Base-by-base conservation (phyloP, 2,797 vertebrate species). In the Choloepus didactylus region DNA sequence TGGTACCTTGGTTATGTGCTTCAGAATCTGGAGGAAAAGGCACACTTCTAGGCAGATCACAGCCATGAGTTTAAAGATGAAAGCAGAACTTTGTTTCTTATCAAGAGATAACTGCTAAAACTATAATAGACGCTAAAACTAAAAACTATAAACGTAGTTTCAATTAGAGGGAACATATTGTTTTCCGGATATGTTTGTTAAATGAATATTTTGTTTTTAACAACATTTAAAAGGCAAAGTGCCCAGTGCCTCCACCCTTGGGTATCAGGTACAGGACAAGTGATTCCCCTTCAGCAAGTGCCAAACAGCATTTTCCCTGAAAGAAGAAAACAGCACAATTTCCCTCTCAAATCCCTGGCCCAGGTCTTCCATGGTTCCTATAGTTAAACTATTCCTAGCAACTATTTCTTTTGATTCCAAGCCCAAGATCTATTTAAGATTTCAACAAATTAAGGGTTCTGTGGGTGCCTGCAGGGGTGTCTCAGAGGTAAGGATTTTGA, bases 331-430 rank as follows among this genome's bases (percentile, higher is more conserved):
- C 73, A 87, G 29, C 77, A 31, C 16, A 29, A 49, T 41, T 56
- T 85, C 11, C 46, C 64, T 46, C 29, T 89, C 9, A 9, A 62
- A 69, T 82, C 44, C 41, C 23, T 59, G 76, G 8, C 29, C 46
- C 9, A 54, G 10, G 35, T 73, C 38, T 66, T 67, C 25, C 21
- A 35, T 29, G n/a, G 14, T 89, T 80, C 67, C 35, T 86, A 69
- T 59, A 23, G 27, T 9, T 27, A 82, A 49, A 51, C 23, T 31
- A 4, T 59, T 69, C 54, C 27, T 76, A 49, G 67, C 35, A 46
- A 54, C n/a, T 92, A 41, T 25, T 81, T 84, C 72, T 62, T 87
- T 77, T 44, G 35, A 69, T 83, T 70, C 31, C 83, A 83, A 31
- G 46, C 19, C 56, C 5, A 73, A 91, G 70, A 82, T 77, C 56